phyloP scores from a whole-genome alignment of 2,888 invertebrate genomes.

The Hemaris fuciformis region DNA sequence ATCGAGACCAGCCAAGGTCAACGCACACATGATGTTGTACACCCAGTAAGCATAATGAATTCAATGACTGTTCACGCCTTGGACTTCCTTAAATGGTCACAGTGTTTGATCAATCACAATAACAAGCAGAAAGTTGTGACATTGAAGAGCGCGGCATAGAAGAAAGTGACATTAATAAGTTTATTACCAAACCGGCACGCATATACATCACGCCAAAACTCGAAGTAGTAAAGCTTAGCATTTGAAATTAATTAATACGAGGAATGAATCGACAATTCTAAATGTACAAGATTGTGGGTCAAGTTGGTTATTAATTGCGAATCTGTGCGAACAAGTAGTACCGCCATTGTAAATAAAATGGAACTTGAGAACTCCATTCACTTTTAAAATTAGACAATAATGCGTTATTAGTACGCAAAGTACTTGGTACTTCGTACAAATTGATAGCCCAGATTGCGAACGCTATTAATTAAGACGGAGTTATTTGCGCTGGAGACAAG shows the following conservation, averaged over 20 bases:
- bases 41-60: constrained; percentile 41
- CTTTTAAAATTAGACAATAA: constrained; percentile 58
- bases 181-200: constrained; percentile 52
- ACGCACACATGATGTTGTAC: constrained; percentile 31
- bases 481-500: background rate
- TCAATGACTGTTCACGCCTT: constrained; percentile 44
- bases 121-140: constrained; percentile 7
- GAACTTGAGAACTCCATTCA: constrained; percentile 72
- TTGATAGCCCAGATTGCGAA: background rate
- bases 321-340: constrained; percentile 68
- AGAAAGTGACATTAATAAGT: constrained; percentile 63
- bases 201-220: constrained; percentile 49
- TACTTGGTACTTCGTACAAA: background rate
- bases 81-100: constrained; percentile 46
- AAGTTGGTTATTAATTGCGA: constrained; percentile 73
- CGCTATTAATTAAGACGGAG: background rate
- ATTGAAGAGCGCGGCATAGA: constrained; percentile 24
- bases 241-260: constrained; percentile 67
- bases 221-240: constrained; percentile 51
- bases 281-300: constrained; percentile 63
- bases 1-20: constrained; percentile 27
- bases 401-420: constrained; percentile 6
- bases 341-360: constrained; percentile 69
- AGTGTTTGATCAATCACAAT: constrained; percentile 19
- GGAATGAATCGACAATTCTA: constrained; percentile 66